A percentile compares a stretch with the other conserved stretches of the same genome.
Conservation (phyloP, 2,797 vertebrate species). For the Diglossa cyanea region DNA sequence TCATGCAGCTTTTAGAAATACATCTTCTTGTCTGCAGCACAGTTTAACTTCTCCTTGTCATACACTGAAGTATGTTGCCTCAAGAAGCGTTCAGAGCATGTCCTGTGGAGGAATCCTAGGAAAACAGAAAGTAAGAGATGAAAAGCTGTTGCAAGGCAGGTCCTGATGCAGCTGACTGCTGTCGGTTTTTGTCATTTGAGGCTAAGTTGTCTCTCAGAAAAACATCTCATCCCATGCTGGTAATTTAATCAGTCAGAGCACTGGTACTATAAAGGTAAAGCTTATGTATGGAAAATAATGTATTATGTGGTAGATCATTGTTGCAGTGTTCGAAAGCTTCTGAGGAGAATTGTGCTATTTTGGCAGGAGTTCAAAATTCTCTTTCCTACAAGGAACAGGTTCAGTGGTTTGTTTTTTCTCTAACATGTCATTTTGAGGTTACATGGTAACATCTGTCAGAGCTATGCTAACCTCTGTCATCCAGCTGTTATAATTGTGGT, state of each 20-base stretch:
- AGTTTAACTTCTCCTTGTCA: background rate
- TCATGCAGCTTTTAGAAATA: background rate
- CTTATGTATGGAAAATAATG: slow-evolving; percentile 4
- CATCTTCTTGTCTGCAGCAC: background rate
- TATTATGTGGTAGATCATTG: slow-evolving; percentile 23
- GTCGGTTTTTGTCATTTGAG: background rate
- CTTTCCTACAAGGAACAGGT: slow-evolving; percentile 42
- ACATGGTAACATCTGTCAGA: slow-evolving; percentile 67
- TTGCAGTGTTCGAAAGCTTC: slow-evolving; percentile 21
- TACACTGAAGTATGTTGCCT: background rate
- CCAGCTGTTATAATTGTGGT: slow-evolving; percentile 61
- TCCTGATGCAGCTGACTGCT: background rate
- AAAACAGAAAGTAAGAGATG: background rate
- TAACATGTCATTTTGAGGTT: slow-evolving; percentile 58
- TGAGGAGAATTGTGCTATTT: slow-evolving; percentile 47
- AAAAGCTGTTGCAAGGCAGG: background rate
- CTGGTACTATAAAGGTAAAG: background rate
- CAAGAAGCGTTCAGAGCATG: background rate
- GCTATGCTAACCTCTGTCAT: slow-evolving; percentile 60
- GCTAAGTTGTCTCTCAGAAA: background rate
- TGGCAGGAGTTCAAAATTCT: slow-evolving; percentile 44
- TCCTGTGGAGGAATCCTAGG: background rate
- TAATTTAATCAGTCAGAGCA: slow-evolving; percentile 29
- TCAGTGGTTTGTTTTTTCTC: background rate
- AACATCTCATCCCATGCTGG: background rate